Conservation (phyloP, 2,113 vertebrate genomes). For the Rhagologus leucostigma region DNA sequence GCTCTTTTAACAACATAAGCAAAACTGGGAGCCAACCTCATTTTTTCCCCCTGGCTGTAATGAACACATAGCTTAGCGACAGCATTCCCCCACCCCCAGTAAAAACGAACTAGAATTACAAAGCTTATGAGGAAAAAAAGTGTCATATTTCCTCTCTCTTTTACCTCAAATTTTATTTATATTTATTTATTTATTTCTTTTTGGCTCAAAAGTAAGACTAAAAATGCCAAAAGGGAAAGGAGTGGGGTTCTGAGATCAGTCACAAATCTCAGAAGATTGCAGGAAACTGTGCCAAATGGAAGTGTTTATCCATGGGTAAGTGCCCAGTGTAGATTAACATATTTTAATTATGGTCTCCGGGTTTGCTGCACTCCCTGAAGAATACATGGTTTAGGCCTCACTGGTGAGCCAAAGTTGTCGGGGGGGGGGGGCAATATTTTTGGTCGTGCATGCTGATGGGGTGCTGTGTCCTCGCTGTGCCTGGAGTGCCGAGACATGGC, state of each 20-base stretch:
- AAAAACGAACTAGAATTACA: background rate
- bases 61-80: conserved; percentile 39
- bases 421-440: background rate
- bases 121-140: background rate
- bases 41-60: conserved; percentile 61
- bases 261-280: conserved; percentile 36
- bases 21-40: conserved; percentile 75
- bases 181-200: background rate
- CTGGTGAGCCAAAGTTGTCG: background rate
- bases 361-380: conserved; percentile 8
- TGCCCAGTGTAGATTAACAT: conserved; percentile 65
- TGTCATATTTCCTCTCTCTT: background rate
- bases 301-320: conserved; percentile 62
- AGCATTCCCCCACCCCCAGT: background rate
- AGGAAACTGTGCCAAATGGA: conserved; percentile 49
- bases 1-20: conserved; percentile 79
- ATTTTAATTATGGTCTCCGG: conserved; percentile 56
- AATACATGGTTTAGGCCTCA: conserved; percentile 16
- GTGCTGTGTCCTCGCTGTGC: background rate
- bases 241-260: conserved; percentile 16
- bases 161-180: background rate
- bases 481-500: accelerated
- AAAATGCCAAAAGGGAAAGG: conserved; percentile 20
- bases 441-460: background rate
- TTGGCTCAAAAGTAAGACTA: background rate